Evolutionary conservation across 2,888 invertebrate genomes (phyloP), one percentile per base, ranked within the genome.

Genomic region (Amphipoea oculea): DNA sequence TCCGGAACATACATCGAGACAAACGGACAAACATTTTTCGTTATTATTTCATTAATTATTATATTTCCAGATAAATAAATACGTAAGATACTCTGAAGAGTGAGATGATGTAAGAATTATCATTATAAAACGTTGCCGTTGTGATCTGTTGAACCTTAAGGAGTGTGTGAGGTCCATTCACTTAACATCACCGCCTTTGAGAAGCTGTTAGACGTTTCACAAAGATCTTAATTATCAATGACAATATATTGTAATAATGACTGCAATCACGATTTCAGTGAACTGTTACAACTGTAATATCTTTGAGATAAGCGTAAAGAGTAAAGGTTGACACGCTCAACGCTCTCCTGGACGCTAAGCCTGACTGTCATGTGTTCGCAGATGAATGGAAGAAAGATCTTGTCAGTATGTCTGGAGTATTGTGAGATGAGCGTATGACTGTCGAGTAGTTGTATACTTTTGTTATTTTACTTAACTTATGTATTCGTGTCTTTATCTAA

Each of bases 281-380:
- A 85, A 86, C 86, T 84, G 73, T 79, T 48, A n/a, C 60, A 51
- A 63, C 70, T 54, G 23, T 72, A 29, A 42, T 54, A 72, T 76
- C 42, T 45, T 65, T n/a, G 51, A 74, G 86, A 85, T 86, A 85
- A 84, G n/a, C 17, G 20, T 42, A n/a, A 48, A 78, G 48, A 20
- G 42, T 57, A 67, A 76, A 68, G 67, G 71, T 72, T 70, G 62
- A 62, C 60, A 57, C 54, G 54, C 23, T 57, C 54, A 57, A 57
- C 23, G 23, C 23, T 57, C 23, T 57, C 54, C 23, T 23, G 54
- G 9, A 57, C 9, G 54, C 23, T 7, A 23, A 57, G 54, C 9
- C 54, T n/a, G 57, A 57, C 57, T 57, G 23, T 57, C 23, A 11
- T n/a, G n/a, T n/a, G n/a, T 60, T n/a, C 4, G 57, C n/a, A n/a